phyloP scores from a whole-genome alignment of 2,113 vertebrate species.

The Lamprologus callipterus region DNA sequence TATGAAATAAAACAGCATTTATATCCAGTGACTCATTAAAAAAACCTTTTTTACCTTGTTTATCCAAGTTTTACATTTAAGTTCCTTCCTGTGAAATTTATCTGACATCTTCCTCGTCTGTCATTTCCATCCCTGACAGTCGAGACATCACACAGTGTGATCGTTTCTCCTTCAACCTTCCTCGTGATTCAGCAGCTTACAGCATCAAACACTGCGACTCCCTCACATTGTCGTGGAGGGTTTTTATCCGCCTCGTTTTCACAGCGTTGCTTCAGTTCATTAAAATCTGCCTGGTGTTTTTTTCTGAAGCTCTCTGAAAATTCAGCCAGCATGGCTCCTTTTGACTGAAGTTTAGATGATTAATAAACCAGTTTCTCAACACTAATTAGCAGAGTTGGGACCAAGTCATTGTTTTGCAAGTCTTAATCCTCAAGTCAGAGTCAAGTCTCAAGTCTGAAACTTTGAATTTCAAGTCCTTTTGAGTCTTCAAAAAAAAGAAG shows the following conservation, averaged over 20 bases:
- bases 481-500: too few relatives aligned
- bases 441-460: accelerated
- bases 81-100: not conserved
- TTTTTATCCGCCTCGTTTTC: accelerated
- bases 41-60: accelerated
- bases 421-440: too few relatives aligned
- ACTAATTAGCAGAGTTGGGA: accelerated
- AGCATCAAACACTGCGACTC: not conserved
- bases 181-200: not conserved
- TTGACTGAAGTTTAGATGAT: not conserved
- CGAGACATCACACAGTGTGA: accelerated
- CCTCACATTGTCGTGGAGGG: accelerated
- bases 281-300: accelerated
- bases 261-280: not conserved
- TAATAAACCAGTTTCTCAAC: accelerated
- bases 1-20: not conserved
- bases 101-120: not conserved
- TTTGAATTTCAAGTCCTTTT: too few relatives aligned
- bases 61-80: not conserved
- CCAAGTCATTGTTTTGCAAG: too few relatives aligned
- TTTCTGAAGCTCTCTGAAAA: not conserved
- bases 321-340: accelerated
- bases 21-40: accelerated
- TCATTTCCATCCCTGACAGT: not conserved
- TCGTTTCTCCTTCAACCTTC: not conserved